phyloP scores from a whole-genome alignment of 2,888 invertebrate genomes.

The Rotaria macrura region DNA sequence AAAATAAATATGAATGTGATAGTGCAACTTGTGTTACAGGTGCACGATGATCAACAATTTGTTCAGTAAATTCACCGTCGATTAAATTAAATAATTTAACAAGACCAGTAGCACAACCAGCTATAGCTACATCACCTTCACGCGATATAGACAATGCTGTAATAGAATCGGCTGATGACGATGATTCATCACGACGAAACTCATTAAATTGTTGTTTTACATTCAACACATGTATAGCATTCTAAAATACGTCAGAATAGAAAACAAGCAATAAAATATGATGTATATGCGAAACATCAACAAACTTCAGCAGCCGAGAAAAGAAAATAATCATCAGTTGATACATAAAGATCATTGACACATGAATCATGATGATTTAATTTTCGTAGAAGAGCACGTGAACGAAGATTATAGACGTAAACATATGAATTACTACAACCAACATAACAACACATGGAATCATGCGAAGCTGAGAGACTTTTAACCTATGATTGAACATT shows the following conservation, averaged over 20 bases:
- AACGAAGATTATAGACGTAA: constrained; percentile 71
- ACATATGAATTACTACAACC: constrained; percentile 69
- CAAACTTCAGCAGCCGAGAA: constrained; percentile 39
- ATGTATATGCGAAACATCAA: too few species aligned
- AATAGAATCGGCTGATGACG: neutral
- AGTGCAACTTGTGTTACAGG: constrained; percentile 71
- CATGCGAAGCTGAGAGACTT: constrained; percentile 57
- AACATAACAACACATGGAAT: constrained; percentile 68
- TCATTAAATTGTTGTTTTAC: constrained; percentile 27
- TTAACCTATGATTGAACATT: constrained; percentile 16
- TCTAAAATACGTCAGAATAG: neutral
- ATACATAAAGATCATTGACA: constrained; percentile 57
- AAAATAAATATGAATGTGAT: constrained; percentile 68
- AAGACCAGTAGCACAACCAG: constrained; percentile 54
- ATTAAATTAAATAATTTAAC: constrained; percentile 74
- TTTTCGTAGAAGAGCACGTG: constrained; percentile 62
- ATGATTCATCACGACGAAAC: neutral
- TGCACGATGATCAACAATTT: constrained; percentile 50
- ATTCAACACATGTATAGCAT: constrained; percentile 29
- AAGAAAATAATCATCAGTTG: constrained; percentile 38
- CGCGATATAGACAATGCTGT: constrained; percentile 62
- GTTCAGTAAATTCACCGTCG: constrained; percentile 66
- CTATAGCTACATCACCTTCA: constrained; percentile 69
- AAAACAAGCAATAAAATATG: too few species aligned
- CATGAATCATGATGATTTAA: constrained; percentile 55